Conservation (phyloP, 2,888 invertebrate species). For the Eubasilissa splendida region DNA sequence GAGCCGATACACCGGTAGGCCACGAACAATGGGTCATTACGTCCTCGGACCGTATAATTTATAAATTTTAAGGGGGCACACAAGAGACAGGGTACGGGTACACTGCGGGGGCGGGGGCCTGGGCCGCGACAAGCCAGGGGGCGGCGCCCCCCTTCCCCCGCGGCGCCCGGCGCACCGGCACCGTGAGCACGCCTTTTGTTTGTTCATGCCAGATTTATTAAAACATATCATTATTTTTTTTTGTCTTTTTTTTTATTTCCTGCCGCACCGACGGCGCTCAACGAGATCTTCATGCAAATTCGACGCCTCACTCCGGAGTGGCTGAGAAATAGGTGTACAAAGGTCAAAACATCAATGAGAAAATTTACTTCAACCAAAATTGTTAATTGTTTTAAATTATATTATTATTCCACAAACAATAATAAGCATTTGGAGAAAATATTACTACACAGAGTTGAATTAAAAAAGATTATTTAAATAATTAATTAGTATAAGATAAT, state of each 20-base stretch:
- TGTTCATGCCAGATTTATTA: slow-evolving; percentile 43
- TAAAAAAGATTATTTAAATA: too few species aligned
- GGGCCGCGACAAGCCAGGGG: neutral
- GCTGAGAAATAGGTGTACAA: neutral
- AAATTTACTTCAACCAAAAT: neutral
- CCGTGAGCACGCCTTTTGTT: slow-evolving; percentile 44
- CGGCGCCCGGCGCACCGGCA: neutral
- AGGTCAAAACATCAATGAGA: slow-evolving; percentile 2
- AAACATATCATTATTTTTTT: slow-evolving; percentile 29
- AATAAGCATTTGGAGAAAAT: too few species aligned
- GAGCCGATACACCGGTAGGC: slow-evolving; percentile 54
- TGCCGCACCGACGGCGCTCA: slow-evolving; percentile 15
- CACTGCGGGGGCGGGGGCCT: slow-evolving; percentile 23
- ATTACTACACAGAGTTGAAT: too few species aligned
- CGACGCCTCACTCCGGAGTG: neutral
- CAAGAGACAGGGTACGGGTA: neutral
- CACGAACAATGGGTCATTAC: slow-evolving; percentile 58
- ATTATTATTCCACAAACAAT: too few species aligned
- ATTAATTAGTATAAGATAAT: too few species aligned
- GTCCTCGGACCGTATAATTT: slow-evolving; percentile 34
- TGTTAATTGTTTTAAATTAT: too few species aligned
- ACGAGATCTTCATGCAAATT: slow-evolving; percentile 42
- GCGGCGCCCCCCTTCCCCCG: neutral
- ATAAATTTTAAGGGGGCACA: slow-evolving; percentile 32
- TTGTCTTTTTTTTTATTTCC: slow-evolving; percentile 8